These are phyloP conservation scores for Tachypleus tridentatus DNA, from an alignment of 1,140 invertebrate species.

Conservation along the genomic window DNA sequence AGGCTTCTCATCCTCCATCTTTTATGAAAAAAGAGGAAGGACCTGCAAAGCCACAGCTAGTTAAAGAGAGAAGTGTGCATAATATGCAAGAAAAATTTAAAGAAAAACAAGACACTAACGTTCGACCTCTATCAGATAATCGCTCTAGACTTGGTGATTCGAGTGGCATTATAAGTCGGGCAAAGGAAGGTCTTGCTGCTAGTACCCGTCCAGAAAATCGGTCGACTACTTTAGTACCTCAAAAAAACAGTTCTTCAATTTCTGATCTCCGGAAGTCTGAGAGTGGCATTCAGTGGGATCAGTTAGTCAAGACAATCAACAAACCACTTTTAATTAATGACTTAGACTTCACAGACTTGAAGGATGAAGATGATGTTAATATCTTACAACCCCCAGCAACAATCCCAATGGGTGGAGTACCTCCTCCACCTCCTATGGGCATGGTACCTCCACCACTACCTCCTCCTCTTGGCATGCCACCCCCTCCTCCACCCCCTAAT, in stretches of 20 bases:
- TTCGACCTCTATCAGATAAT: slow-evolving; percentile 41
- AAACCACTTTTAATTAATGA: slow-evolving; percentile 82
- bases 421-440: slow-evolving; percentile 32
- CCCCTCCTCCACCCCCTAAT: slow-evolving; percentile 35
- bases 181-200: slow-evolving; percentile 63
- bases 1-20: slow-evolving; percentile 19
- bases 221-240: not conserved
- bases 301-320: slow-evolving; percentile 63
- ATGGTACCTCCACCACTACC: slow-evolving; percentile 31
- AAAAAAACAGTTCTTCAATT: too few species aligned
- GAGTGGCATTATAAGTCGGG: slow-evolving; percentile 47
- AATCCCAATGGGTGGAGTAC: slow-evolving; percentile 16
- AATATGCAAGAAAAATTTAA: slow-evolving; percentile 26
- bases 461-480: slow-evolving; percentile 26
- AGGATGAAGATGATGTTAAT: slow-evolving; percentile 49
- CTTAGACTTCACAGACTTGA: slow-evolving; percentile 87
- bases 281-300: slow-evolving; percentile 78
- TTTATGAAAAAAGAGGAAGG: slow-evolving; percentile 40
- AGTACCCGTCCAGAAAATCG: slow-evolving; percentile 4
- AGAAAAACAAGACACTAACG: slow-evolving; percentile 39
- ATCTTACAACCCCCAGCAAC: slow-evolving; percentile 12
- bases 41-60: slow-evolving; percentile 22
- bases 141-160: slow-evolving; percentile 52
- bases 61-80: slow-evolving; percentile 16
- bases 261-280: slow-evolving; percentile 10